A percentile compares a stretch with the other conserved stretches of the same genome.
phyloP scores from a whole-genome alignment of 2,797 vertebrate species.

The Peromyscus aztecus region DNA sequence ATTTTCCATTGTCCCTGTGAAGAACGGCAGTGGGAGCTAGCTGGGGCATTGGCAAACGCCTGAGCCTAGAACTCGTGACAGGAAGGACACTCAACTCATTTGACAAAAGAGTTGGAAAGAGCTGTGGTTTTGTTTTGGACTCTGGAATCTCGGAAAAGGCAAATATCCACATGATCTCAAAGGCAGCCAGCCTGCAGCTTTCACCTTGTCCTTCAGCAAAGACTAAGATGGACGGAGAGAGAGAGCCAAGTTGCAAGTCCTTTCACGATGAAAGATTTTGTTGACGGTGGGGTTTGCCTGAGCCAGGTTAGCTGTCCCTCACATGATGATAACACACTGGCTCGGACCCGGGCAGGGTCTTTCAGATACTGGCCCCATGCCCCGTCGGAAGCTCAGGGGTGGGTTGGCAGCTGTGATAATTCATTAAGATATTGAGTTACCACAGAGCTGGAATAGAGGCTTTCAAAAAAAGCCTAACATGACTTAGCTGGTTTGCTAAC shows the following conservation, averaged over 20 bases:
- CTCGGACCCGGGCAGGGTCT: neutral
- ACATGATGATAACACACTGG: neutral
- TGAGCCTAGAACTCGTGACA: conserved; percentile 25
- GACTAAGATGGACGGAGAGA: neutral
- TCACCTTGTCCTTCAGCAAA: neutral
- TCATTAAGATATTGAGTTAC: neutral
- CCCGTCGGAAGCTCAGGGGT: neutral
- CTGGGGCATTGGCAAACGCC: neutral
- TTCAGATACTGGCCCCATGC: neutral
- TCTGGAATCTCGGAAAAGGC: neutral
- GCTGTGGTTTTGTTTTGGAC: neutral
- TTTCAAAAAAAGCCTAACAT: neutral
- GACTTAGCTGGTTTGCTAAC: conserved; percentile 34
- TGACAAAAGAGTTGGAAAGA: conserved; percentile 21
- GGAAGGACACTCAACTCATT: conserved; percentile 11
- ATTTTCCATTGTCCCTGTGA: neutral
- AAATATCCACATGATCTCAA: neutral
- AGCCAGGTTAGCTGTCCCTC: neutral
- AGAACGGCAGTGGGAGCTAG: neutral
- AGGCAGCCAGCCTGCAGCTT: neutral
- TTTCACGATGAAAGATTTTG: neutral
- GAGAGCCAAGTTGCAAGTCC: neutral
- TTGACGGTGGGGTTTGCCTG: neutral
- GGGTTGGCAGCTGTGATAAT: neutral
- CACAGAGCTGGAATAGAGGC: neutral